phyloP scores from a whole-genome alignment of 2,113 vertebrate species.

The Zosterops lateralis region DNA sequence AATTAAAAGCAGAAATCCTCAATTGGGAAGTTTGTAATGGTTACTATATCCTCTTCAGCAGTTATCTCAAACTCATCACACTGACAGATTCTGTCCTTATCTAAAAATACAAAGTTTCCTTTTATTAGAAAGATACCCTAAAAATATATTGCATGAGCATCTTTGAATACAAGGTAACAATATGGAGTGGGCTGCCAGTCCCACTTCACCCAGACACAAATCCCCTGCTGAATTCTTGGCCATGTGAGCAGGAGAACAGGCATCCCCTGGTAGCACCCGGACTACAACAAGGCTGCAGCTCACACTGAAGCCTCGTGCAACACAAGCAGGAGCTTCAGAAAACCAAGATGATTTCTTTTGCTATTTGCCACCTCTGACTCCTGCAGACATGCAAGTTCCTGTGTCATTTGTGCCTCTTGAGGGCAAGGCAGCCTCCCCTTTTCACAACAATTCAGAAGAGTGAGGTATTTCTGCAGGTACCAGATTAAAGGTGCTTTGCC shows the following conservation, averaged over 20 bases:
- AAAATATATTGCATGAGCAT: background rate
- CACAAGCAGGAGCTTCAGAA: background rate
- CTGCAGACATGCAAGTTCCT: background rate
- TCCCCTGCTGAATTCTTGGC: accelerated
- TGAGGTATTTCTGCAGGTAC: background rate
- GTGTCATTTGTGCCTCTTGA: background rate
- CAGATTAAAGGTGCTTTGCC: background rate
- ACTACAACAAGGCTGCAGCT: background rate
- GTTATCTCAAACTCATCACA: background rate
- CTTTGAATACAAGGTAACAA: background rate
- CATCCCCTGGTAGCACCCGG: background rate
- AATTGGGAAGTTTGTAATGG: background rate
- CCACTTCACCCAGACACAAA: background rate
- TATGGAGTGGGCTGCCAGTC: accelerated
- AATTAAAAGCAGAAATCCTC: background rate
- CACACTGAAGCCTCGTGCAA: background rate
- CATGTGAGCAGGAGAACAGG: accelerated
- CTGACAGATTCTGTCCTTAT: background rate
- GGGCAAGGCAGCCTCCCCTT: background rate
- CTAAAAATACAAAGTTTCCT: background rate
- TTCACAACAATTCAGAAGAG: background rate
- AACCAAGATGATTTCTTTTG: background rate
- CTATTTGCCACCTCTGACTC: background rate
- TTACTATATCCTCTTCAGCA: background rate
- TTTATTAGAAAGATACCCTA: background rate